Evolutionary conservation across 2,113 vertebrate species (phyloP), one percentile per base, ranked within the genome.

Genomic region (Amblyopsis rosae): DNA sequence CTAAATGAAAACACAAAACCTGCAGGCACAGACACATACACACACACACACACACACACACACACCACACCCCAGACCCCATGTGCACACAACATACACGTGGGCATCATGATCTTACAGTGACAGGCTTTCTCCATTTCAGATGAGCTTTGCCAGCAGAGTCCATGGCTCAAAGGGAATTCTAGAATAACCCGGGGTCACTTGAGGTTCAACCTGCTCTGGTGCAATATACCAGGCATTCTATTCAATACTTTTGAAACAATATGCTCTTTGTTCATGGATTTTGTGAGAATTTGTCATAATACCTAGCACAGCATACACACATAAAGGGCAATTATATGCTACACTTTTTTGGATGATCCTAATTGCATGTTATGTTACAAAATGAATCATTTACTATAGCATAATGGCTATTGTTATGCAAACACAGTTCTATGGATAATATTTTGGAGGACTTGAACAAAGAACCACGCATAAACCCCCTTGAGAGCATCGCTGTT

Each of bases 101-200:
- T 15, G 65, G 19, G 19, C 59, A 56, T 17, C 16, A 3, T 9
- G 15, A 65, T 15, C 11, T 4, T 15, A 15, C 9, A 16, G 65
- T 70, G 81, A 58, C 62, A 15, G 58, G 61, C 80, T 59, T 69
- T 69, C 62, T 82, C 73, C 70, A 84, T 90, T 85, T 82, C 73
- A 73, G 64, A 85, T 75, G 67, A 74, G 72, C 50, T 69, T 80
- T 72, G 47, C 41, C 66, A 11, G 56, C 53, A 77, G 65, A 82
- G 79, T 82, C 60, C 63, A 54, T 70, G 15, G 35, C 67, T 86
- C 77, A 83, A 82, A 83, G 64, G 41, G 78, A 86, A 84, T 85
- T 58, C 63, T 62, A 62, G 59, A 26, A 26, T 26, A 26, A 26
- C 3, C 26, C 26, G 26, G 26, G 26, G 47, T 41, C 41, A 15